Conservation (phyloP, 1,140 invertebrate species). For the Pseudomyrmex cubaensis region DNA sequence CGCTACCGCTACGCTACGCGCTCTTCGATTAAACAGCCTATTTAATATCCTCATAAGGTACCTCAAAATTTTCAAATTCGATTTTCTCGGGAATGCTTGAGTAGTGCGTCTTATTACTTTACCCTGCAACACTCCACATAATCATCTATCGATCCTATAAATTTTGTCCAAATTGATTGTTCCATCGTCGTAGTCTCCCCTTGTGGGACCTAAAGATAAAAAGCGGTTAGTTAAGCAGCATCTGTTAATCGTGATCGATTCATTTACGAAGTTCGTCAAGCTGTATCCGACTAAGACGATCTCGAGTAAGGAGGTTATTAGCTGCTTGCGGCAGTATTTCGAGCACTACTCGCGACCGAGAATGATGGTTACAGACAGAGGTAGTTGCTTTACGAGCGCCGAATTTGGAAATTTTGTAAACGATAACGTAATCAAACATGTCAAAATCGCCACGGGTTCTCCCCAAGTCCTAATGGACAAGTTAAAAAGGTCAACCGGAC, state of each 20-base stretch:
- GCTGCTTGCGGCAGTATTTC: not conserved
- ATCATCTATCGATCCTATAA: no score
- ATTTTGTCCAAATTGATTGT: no score
- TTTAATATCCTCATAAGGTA: no score
- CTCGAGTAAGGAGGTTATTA: not conserved
- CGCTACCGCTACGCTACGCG: no score
- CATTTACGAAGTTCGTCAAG: conserved; percentile 2
- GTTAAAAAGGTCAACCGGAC: not conserved
- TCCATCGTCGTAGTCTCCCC: no score
- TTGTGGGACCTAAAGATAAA: not conserved
- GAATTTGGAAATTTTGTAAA: not conserved
- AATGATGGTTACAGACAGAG: not conserved
- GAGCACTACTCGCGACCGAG: not conserved
- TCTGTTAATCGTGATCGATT: not conserved
- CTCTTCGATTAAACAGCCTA: no score
- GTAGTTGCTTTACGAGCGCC: not conserved
- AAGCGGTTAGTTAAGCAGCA: not conserved
- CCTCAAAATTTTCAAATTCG: no score
- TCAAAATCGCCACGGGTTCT: not conserved
- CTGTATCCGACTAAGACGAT: not conserved
- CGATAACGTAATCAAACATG: conserved; percentile 22
- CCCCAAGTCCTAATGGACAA: not conserved
- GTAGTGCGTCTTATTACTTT: no score
- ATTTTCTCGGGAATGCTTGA: no score
- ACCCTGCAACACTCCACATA: no score